Percentiles rank a stretch among this genome's conserved stretches.
Conservation (phyloP, 2,888 invertebrate species). For the Cantharis nigra region DNA sequence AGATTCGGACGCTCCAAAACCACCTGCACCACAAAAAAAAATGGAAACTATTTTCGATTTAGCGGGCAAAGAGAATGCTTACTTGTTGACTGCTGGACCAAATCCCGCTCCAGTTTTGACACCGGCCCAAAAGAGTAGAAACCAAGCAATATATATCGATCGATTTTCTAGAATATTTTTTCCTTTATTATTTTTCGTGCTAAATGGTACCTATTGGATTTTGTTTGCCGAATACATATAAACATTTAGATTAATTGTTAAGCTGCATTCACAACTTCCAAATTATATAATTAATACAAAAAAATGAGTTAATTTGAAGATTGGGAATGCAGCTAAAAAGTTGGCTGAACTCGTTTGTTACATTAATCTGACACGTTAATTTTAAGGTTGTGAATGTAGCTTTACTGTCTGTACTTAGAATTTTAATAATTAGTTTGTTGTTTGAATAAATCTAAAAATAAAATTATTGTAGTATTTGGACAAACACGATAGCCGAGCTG, state of each 20-base stretch:
- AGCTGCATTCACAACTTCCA: neutral
- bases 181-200: conserved; percentile 68
- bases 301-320: neutral
- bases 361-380: neutral
- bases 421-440: neutral
- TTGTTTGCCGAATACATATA: conserved; percentile 74
- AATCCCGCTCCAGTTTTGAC: conserved; percentile 55
- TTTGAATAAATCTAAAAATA: neutral
- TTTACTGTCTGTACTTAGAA: neutral
- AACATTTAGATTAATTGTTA: conserved; percentile 34
- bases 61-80: conserved; percentile 56
- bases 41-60: conserved; percentile 62
- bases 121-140: conserved; percentile 64
- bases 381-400: neutral
- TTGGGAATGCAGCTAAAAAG: neutral
- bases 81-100: conserved; percentile 49
- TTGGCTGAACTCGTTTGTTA: too few relatives aligned
- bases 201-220: conserved; percentile 75
- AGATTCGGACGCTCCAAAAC: conserved; percentile 67
- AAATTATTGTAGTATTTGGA: neutral
- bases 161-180: conserved; percentile 72
- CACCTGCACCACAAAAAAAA: conserved; percentile 61
- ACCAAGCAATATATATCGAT: conserved; percentile 72
- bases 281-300: neutral
- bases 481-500: neutral